A percentile compares a stretch with the other conserved stretches of the same genome.
These are phyloP conservation scores for Clarias laeviceps DNA, from an alignment of 2,797 vertebrate genomes.

Conservation along the genomic window DNA sequence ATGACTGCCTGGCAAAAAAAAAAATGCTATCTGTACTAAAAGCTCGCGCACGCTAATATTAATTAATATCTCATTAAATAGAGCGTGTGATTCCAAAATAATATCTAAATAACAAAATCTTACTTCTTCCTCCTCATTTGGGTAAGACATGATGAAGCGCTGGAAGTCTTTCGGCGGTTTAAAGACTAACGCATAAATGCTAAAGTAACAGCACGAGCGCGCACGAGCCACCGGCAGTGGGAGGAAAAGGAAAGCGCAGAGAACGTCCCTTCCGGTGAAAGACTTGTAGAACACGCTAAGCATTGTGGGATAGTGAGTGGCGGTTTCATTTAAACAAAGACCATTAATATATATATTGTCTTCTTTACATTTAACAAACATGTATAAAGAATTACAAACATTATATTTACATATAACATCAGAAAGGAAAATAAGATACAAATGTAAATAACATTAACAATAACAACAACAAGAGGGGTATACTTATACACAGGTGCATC, in stretches of 20 bases:
- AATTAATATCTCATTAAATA: too few relatives aligned
- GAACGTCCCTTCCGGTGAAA: conserved; percentile 43
- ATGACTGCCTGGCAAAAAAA: neutral
- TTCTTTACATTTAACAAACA: too few relatives aligned
- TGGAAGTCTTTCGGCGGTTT: conserved; percentile 8
- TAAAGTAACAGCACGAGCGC: conserved; percentile 49
- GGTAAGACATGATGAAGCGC: conserved; percentile 67
- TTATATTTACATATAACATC: too few relatives aligned
- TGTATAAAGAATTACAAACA: too few relatives aligned
- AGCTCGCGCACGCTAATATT: neutral
- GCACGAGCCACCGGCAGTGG: conserved; percentile 62
- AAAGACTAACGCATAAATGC: conserved; percentile 25
- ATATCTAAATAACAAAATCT: conserved; percentile 29
- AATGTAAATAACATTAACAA: too few relatives aligned
- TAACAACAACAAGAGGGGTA: too few relatives aligned
- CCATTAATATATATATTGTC: neutral
- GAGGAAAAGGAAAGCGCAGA: conserved; percentile 35
- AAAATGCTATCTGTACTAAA: neutral
- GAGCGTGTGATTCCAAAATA: neutral
- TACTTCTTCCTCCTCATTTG: conserved; percentile 63
- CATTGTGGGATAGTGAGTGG: conserved; percentile 58
- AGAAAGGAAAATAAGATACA: too few relatives aligned
- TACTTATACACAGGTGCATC: too few relatives aligned
- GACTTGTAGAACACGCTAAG: neutral
- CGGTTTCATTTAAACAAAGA: too few relatives aligned